A percentile compares a stretch with the other conserved stretches of the same genome.
Evolutionary conservation across 2,888 invertebrate species (phyloP).

Genomic region (Macrosoma leucophasiata): DNA sequence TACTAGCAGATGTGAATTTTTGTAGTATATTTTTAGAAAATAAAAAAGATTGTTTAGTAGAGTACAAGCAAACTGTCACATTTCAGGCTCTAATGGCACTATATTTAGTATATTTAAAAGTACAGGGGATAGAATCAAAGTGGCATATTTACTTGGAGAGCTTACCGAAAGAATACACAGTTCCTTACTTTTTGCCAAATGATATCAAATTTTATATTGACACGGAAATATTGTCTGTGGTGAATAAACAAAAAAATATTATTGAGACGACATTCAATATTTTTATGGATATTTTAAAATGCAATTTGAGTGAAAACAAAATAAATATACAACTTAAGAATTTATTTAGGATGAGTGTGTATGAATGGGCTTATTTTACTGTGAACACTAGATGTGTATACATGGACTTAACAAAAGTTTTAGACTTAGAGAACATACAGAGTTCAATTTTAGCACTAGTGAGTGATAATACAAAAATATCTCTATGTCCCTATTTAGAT

Average conservation of each 20-base stretch:
- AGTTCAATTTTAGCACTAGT: conserved; percentile 56
- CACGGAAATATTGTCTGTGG: conserved; percentile 67
- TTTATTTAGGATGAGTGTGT: conserved; percentile 70
- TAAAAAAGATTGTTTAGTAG: conserved; percentile 56
- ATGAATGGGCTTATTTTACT: conserved; percentile 88
- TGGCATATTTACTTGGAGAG: conserved; percentile 81
- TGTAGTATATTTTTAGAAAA: conserved; percentile 62
- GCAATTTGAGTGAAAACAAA: conserved; percentile 44
- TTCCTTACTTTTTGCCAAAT: conserved; percentile 80
- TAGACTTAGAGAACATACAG: conserved; percentile 59
- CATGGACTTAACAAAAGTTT: conserved; percentile 70
- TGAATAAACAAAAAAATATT: conserved; percentile 66
- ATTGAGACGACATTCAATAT: conserved; percentile 59
- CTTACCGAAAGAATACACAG: conserved; percentile 79
- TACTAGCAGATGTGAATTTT: conserved; percentile 71
- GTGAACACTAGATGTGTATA: conserved; percentile 92
- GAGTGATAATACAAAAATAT: conserved; percentile 78
- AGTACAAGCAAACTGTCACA: conserved; percentile 55
- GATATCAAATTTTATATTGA: conserved; percentile 76
- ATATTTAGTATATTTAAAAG: conserved; percentile 82
- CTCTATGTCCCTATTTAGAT: conserved; percentile 91
- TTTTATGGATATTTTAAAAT: conserved; percentile 62
- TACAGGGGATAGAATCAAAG: conserved; percentile 67
- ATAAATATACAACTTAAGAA: conserved; percentile 53
- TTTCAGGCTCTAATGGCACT: conserved; percentile 84